These are phyloP conservation scores for Saccostrea glomerata DNA, from an alignment of 1,140 invertebrate genomes.

Conservation along the genomic window DNA sequence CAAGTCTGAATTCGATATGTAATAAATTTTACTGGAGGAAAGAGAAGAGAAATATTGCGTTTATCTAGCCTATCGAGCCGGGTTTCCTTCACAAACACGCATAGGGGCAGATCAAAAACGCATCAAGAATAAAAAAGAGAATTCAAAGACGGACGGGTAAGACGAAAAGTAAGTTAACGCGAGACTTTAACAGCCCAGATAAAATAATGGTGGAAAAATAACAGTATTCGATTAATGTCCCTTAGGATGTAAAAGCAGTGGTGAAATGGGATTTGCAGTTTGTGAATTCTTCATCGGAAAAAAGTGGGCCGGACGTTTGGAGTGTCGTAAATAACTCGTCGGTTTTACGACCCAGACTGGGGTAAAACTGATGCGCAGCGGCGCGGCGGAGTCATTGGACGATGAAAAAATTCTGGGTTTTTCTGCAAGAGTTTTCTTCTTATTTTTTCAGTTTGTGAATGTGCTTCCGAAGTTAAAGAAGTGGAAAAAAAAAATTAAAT, in stretches of 20 bases:
- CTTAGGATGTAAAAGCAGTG: neutral
- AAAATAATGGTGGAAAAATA: neutral
- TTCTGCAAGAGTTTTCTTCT: neutral
- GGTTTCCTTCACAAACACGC: neutral
- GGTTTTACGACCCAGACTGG: neutral
- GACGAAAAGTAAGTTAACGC: neutral
- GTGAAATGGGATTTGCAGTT: neutral
- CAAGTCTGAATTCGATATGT: neutral
- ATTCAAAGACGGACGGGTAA: too few species aligned
- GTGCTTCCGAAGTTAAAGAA: constrained; percentile 10
- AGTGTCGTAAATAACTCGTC: neutral
- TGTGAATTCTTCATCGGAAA: neutral
- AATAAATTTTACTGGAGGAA: neutral
- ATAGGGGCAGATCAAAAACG: neutral
- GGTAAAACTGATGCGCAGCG: constrained; percentile 13
- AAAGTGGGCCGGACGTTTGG: constrained; percentile 2
- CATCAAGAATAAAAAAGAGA: too few species aligned
- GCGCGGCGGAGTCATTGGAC: neutral
- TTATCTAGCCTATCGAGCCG: neutral
- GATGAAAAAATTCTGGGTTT: neutral
- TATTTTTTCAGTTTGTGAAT: constrained; percentile 13
- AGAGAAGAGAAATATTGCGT: neutral
- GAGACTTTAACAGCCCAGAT: neutral
- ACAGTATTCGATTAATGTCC: neutral
- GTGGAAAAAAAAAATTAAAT: neutral